Percentiles rank a stretch among this genome's conserved stretches.
Conservation (phyloP, 2,113 vertebrate species). For the sheep (Ovis aries) region DNA sequence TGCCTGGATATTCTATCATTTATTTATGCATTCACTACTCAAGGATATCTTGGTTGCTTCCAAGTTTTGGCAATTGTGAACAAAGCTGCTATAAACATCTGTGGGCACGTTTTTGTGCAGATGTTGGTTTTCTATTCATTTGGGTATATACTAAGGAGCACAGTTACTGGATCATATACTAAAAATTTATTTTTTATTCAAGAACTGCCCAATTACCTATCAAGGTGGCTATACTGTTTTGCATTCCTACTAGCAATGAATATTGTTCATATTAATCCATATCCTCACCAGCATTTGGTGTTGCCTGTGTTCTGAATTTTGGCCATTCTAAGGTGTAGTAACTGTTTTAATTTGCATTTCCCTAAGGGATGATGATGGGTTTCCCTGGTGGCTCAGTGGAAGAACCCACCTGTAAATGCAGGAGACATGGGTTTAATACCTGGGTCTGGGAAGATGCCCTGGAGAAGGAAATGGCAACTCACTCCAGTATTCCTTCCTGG, state of each 20-base stretch:
- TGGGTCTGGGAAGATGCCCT: not conserved
- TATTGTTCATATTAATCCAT: not conserved
- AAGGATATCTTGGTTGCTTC: not conserved
- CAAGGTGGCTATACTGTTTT: not conserved
- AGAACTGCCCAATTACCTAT: not conserved
- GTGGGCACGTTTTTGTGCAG: not conserved
- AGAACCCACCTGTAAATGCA: not conserved
- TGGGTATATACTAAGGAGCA: not conserved
- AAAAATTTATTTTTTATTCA: not conserved
- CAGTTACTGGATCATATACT: not conserved
- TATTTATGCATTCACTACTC: not conserved
- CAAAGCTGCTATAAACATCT: not conserved
- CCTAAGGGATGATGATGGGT: not conserved
- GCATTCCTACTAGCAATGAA: not conserved
- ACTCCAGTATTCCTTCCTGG: not conserved
- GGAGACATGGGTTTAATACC: not conserved
- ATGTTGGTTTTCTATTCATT: not conserved
- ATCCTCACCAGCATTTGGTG: not conserved
- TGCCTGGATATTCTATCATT: not conserved
- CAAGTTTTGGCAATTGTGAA: not conserved
- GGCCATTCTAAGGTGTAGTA: not conserved
- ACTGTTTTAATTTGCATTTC: not conserved
- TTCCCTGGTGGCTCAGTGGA: not conserved
- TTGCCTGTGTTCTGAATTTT: not conserved
- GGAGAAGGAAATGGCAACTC: not conserved